Base-by-base conservation (phyloP, 2,113 vertebrate species). In the Zapus hudsonius region DNA sequence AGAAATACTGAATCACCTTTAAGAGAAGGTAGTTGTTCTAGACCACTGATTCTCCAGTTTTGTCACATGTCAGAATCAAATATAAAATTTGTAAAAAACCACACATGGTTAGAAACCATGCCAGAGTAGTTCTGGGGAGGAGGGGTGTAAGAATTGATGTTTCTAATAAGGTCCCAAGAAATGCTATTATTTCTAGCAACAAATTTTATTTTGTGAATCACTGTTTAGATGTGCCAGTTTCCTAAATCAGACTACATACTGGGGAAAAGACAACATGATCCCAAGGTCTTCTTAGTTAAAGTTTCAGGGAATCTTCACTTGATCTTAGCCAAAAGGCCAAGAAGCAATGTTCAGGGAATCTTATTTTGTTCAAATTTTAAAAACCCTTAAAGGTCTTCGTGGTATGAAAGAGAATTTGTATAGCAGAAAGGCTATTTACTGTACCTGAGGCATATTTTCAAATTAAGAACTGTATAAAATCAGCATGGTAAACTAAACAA, bases 161-260 rank as follows among this genome's bases (percentile, higher is more conserved):
- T 94, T 89, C 61, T 91, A 91, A 81, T 44, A 84, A 52, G 33
- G 42, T 87, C 15, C 40, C 81, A 76, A 44, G 20, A 22, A 69
- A 40, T 59, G 59, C 13, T 85, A 19, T 47, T 72, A 36, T 52
- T 84, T 2, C 40, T 85, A 20, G 5, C 15, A 70, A 27, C 22
- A 5, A 61, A 79, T 73, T 74, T 59, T 13, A 57, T 75, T 83
- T 83, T n/a, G 55, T 3, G 20, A n/a, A 80, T 55, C 52, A 72
- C 55, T 86, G 57, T 87, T 27, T 38, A 67, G 47, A 82, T 44
- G 23, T 42, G 59, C 12, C 16, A 66, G 16, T 52, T 81, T 47
- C 19, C n/a, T 40, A 91, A 31, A 52, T 5, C 76, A 47, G 74
- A 88, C 19, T 72, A 4, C 61, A 55, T 84, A 33, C 87, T 36